Evolutionary conservation across 1,140 invertebrate species (phyloP).

Genomic region (Drosophila nigrodunni): DNA sequence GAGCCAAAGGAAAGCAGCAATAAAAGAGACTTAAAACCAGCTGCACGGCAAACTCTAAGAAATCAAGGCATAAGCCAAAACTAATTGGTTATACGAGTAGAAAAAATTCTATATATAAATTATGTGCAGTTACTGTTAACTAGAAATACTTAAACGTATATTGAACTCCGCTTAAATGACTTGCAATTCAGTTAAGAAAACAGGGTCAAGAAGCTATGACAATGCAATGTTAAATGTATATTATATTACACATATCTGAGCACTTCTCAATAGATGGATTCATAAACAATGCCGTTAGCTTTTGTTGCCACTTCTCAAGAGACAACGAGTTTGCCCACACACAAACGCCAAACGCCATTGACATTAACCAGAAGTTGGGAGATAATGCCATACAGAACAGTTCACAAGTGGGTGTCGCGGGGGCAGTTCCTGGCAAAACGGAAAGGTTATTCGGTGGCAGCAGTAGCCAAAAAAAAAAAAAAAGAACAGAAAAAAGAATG

Average conservation of each 20-base stretch:
- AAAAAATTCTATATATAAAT: not conserved
- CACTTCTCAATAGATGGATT: constrained; percentile 36
- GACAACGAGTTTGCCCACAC: constrained; percentile 39
- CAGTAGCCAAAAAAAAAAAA: not conserved
- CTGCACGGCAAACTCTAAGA: constrained; percentile 4
- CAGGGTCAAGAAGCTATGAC: constrained; percentile 25
- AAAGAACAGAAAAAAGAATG: constrained; percentile 41
- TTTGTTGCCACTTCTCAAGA: constrained; percentile 45
- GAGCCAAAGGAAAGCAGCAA: constrained; percentile 33
- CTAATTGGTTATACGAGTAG: constrained; percentile 2
- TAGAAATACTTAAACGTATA: not conserved
- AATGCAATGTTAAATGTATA: constrained; percentile 17
- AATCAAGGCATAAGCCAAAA: constrained; percentile 8
- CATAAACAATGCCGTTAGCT: constrained; percentile 57
- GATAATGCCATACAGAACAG: constrained; percentile 14
- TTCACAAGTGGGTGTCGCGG: constrained; percentile 32
- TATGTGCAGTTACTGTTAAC: not conserved
- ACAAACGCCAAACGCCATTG: constrained; percentile 17
- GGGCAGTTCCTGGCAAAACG: constrained; percentile 16
- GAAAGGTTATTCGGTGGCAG: constrained; percentile 14
- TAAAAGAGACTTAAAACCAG: constrained; percentile 13
- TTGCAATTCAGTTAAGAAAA: constrained; percentile 18
- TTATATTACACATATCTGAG: constrained; percentile 15
- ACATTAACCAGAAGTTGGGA: constrained; percentile 43
- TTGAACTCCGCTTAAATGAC: not conserved